phyloP scores from a whole-genome alignment of 2,888 invertebrate species.

The Patella caerulea region DNA sequence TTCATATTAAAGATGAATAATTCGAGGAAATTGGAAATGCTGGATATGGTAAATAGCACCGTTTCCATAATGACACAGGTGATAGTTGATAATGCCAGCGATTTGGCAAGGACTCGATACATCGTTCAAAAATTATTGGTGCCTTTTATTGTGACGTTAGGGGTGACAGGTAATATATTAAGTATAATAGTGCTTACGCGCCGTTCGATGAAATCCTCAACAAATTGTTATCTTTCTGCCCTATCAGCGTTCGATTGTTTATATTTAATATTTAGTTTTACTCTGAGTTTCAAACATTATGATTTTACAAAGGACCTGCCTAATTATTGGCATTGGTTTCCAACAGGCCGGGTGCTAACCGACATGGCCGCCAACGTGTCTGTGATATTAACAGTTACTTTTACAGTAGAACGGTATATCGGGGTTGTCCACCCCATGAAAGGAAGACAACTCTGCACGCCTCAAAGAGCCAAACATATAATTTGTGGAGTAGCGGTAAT shows the following conservation, averaged over 20 bases:
- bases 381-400: slow-evolving; percentile 82
- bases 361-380: slow-evolving; percentile 80
- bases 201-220: slow-evolving; percentile 65
- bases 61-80: neutral
- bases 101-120: slow-evolving; percentile 46
- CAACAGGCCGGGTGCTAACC: slow-evolving; percentile 76
- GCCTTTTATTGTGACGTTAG: slow-evolving; percentile 60
- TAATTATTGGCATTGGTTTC: slow-evolving; percentile 75
- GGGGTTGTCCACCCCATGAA: slow-evolving; percentile 83
- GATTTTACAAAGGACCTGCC: slow-evolving; percentile 75
- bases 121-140: slow-evolving; percentile 59
- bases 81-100: slow-evolving; percentile 30
- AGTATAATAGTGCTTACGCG: slow-evolving; percentile 66
- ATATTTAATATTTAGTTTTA: slow-evolving; percentile 79
- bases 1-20: too few species aligned
- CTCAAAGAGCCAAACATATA: slow-evolving; percentile 79
- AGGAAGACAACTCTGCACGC: slow-evolving; percentile 75
- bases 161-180: slow-evolving; percentile 63
- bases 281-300: slow-evolving; percentile 76
- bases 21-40: too few species aligned
- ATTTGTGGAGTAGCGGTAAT: slow-evolving; percentile 77
- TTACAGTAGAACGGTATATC: slow-evolving; percentile 83
- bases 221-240: slow-evolving; percentile 78
- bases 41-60: too few species aligned
- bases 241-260: slow-evolving; percentile 81